Conservation (phyloP, 2,113 vertebrate genomes). For the Cryptoleucopteryx plumbea region DNA sequence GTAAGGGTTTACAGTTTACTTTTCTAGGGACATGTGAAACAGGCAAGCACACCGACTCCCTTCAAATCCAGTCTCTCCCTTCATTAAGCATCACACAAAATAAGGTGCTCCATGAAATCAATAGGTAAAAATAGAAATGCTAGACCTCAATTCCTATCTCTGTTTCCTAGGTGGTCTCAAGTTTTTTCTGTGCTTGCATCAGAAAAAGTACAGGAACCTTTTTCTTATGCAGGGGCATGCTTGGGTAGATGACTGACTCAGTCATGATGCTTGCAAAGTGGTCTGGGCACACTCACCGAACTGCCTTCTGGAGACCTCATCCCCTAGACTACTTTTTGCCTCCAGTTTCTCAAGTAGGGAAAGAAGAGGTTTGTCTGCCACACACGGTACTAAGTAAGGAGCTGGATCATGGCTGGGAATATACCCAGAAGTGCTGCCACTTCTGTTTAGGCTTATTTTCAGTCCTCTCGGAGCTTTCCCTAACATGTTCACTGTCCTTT, state of each 20-base stretch:
- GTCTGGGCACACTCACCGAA: no score
- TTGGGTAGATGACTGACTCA: background rate
- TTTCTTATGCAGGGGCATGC: background rate
- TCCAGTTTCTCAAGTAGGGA: background rate
- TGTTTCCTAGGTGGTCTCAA: background rate
- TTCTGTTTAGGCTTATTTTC: background rate
- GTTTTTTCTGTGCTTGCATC: background rate
- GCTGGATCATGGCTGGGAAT: background rate
- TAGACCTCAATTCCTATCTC: background rate
- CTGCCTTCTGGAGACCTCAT: background rate
- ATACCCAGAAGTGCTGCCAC: background rate
- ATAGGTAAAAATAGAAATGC: background rate
- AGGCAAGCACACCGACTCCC: background rate
- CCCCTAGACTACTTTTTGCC: background rate
- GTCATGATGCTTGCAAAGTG: background rate
- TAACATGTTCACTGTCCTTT: background rate
- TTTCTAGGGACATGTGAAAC: background rate
- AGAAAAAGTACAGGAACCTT: background rate
- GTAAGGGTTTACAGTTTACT: background rate
- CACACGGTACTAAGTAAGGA: background rate
- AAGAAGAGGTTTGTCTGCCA: background rate
- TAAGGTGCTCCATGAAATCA: background rate
- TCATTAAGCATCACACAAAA: background rate
- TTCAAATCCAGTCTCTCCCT: background rate
- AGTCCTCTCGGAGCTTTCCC: background rate